phyloP scores from a whole-genome alignment of 2,797 vertebrate species.

The Champsocephalus esox region DNA sequence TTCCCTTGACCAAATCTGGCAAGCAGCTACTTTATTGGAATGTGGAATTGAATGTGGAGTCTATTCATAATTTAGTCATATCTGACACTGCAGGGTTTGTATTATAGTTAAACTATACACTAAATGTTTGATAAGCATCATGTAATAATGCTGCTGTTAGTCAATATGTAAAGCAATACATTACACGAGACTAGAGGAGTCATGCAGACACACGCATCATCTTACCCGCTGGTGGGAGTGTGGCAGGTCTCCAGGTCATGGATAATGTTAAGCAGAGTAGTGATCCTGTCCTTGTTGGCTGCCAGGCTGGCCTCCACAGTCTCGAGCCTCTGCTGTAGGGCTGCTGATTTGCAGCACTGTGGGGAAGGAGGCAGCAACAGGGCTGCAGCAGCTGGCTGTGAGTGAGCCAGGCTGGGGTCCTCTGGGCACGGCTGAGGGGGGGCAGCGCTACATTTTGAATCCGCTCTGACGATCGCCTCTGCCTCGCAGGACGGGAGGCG shows the following conservation, averaged over 20 bases:
- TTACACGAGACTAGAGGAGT: neutral
- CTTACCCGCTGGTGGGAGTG: slow-evolving; percentile 91
- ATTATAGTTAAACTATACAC: neutral
- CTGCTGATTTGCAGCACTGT: slow-evolving; percentile 72
- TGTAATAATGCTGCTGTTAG: neutral
- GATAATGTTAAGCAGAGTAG: slow-evolving; percentile 95
- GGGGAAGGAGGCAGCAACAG: slow-evolving; percentile 73
- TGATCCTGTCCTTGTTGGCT: slow-evolving; percentile 95
- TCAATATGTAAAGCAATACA: neutral
- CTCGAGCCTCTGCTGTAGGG: slow-evolving; percentile 90
- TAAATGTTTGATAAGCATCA: neutral
- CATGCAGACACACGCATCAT: slow-evolving; percentile 4
- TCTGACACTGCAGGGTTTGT: slow-evolving; percentile 20
- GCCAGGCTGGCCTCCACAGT: slow-evolving; percentile 92
- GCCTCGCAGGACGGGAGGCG: slow-evolving; percentile 36
- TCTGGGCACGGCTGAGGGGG: slow-evolving; percentile 46
- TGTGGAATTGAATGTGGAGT: slow-evolving; percentile 10
- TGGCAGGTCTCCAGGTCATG: slow-evolving; percentile 95
- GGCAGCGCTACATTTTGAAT: slow-evolving; percentile 41
- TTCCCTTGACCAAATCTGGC: slow-evolving; percentile 39
- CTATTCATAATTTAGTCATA: slow-evolving; percentile 40
- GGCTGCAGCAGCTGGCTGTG: slow-evolving; percentile 74
- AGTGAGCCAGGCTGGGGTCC: slow-evolving; percentile 65
- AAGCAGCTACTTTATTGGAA: slow-evolving; percentile 22
- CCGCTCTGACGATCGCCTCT: slow-evolving; percentile 39